phyloP scores from a whole-genome alignment of 2,113 vertebrate genomes.

The Paracanthobrama guichenoti region DNA sequence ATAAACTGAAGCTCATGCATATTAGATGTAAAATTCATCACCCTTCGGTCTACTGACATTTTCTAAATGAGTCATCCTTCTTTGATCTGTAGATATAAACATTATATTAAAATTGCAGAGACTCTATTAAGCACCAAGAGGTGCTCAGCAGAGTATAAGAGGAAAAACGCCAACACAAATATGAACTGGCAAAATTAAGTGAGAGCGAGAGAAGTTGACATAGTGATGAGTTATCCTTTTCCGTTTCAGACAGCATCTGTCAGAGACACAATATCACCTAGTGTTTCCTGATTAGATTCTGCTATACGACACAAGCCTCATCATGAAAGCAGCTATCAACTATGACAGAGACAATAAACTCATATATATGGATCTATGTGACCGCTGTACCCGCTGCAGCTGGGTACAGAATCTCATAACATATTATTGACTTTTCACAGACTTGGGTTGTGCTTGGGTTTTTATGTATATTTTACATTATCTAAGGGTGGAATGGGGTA shows the following conservation, averaged over 20 bases:
- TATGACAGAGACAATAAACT: constrained; percentile 17
- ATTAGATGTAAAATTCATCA: constrained; percentile 4
- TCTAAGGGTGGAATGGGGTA: background rate
- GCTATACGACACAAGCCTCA: constrained; percentile 6
- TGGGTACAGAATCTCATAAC: constrained; percentile 29
- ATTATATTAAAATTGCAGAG: background rate
- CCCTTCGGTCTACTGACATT: background rate
- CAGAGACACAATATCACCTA: constrained; percentile 33
- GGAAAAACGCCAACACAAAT: constrained; percentile 8
- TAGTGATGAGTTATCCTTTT: constrained; percentile 21
- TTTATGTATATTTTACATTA: constrained; percentile 16
- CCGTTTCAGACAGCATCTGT: constrained; percentile 4
- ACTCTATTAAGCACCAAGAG: background rate
- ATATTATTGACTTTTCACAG: constrained; percentile 22
- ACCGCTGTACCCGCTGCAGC: background rate
- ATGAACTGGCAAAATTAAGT: background rate
- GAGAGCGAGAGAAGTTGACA: constrained; percentile 2
- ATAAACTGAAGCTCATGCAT: background rate
- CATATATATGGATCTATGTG: constrained; percentile 17
- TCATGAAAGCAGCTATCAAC: constrained; percentile 13
- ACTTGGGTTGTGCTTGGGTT: constrained; percentile 13
- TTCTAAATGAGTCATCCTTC: background rate
- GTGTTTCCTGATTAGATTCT: constrained; percentile 11
- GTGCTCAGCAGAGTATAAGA: background rate
- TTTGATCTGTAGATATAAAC: background rate